Evolutionary conservation across 1,140 invertebrate species (phyloP), one percentile per base, ranked within the genome.

Genomic region (Zelostemma sp.): DNA sequence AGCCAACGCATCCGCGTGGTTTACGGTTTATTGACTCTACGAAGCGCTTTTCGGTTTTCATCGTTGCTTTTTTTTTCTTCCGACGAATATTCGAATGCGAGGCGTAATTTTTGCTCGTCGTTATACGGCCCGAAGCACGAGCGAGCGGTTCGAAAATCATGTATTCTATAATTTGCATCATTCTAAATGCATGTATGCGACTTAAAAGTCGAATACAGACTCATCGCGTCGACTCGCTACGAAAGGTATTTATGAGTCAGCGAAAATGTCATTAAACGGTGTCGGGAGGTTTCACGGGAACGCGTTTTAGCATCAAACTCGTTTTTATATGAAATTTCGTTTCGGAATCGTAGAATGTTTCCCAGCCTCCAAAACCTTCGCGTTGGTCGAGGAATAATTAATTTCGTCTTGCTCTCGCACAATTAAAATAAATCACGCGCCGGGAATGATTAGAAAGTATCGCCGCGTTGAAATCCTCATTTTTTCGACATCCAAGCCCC

Each of bases 201-300:
- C 6, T 35, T 35, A 5, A 35, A 35, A 35, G 33, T 35, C 33
- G 33, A 35, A 35, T 35, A 35, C 33, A 9, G 33, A 35, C 33
- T 35, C 33, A 35, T 35, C 33, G 33, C 33, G 6, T 35, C 33
- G 33, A 25, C 21, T 25, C 33, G 6, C n/a, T n/a, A n/a, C 33
- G n/a, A 35, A 35, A 35, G 33, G 33, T 35, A 35, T 35, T 35
- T 35, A 35, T 35, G 33, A 35, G 33, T 35, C 33, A 35, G 33
- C 33, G 33, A n/a, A 35, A 35, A 35, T 35, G 33, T 35, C 33
- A 35, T 2, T n/a, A n/a, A 35, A 35, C 33, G 33, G 33, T n/a
- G 33, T 35, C 33, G 21, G 21, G 21, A 25, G 33, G 11, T 35
- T 35, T 35, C 33, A 2, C n/a, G 33, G 33, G 5, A 35, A 35